Evolutionary conservation across 2,888 invertebrate genomes (phyloP).

Genomic region (Hypsopygia costalis): DNA sequence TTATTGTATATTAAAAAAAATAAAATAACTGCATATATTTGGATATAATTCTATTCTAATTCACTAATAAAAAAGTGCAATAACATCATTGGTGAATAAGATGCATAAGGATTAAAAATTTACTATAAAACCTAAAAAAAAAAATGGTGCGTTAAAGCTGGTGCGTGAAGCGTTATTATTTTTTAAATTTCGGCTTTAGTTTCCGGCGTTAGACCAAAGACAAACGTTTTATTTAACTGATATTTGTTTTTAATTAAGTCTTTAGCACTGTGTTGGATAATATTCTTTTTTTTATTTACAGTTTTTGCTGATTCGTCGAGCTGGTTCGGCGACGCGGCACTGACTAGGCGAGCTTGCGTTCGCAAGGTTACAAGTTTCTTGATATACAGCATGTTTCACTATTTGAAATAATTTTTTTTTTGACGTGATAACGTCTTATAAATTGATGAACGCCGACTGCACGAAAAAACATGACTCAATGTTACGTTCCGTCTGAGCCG

Average conservation of each 20-base stretch:
- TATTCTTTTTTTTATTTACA: conserved; percentile 25
- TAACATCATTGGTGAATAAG: background rate
- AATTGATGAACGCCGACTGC: no score
- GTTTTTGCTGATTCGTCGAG: conserved; percentile 21
- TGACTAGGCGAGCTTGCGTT: conserved; percentile 23
- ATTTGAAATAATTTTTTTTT: no score
- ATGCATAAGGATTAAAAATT: conserved; percentile 6
- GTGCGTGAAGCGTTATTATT: conserved; percentile 11
- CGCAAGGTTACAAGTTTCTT: conserved; percentile 31
- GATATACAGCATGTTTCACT: conserved; percentile 25
- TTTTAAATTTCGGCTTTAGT: conserved; percentile 24
- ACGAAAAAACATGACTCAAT: no score
- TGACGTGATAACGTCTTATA: no score
- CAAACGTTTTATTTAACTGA: conserved; percentile 22
- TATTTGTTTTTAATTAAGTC: conserved; percentile 17
- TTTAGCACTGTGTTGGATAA: conserved; percentile 28
- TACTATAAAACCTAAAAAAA: conserved; percentile 11
- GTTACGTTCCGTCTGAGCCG: no score
- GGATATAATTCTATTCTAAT: background rate
- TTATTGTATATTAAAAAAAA: background rate
- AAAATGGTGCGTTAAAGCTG: conserved; percentile 17
- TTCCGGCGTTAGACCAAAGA: conserved; percentile 20
- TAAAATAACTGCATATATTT: background rate
- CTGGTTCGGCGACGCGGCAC: conserved; percentile 35
- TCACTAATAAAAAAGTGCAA: background rate